Percentiles rank a stretch among this genome's conserved stretches.
Evolutionary conservation across 2,113 vertebrate genomes (phyloP).

Genomic region (Brevimyrus niger): DNA sequence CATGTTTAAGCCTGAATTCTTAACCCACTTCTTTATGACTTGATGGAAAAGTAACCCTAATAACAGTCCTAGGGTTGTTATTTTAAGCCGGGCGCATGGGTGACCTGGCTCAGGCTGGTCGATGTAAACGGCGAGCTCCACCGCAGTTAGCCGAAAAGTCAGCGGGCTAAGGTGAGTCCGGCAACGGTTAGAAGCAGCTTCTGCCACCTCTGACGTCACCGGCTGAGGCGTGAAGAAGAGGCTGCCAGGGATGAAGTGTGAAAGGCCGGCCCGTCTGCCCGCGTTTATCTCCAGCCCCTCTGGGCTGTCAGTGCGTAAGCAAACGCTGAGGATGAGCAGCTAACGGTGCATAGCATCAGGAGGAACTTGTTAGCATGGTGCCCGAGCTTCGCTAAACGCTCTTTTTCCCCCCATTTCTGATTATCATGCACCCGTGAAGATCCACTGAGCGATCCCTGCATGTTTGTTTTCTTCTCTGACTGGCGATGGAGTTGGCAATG

Average conservation of each 20-base stretch:
- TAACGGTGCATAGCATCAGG: background rate
- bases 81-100: background rate
- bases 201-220: background rate
- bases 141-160: background rate
- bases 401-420: background rate
- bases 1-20: background rate
- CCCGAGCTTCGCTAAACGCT: background rate
- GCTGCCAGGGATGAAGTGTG: background rate
- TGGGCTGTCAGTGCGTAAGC: background rate
- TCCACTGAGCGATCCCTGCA: background rate
- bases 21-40: background rate
- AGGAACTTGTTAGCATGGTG: conserved; percentile 3
- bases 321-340: background rate
- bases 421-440: background rate
- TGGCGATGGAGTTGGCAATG: background rate
- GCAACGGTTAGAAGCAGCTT: background rate
- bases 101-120: background rate
- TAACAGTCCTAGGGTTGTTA: background rate
- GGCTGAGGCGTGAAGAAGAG: background rate
- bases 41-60: background rate
- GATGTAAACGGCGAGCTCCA: background rate
- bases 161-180: background rate
- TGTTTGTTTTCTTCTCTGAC: background rate
- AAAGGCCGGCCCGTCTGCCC: background rate
- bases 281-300: background rate